These are phyloP conservation scores for Pangasius krempfi DNA, from an alignment of 2,797 vertebrate species.

Conservation along the genomic window DNA sequence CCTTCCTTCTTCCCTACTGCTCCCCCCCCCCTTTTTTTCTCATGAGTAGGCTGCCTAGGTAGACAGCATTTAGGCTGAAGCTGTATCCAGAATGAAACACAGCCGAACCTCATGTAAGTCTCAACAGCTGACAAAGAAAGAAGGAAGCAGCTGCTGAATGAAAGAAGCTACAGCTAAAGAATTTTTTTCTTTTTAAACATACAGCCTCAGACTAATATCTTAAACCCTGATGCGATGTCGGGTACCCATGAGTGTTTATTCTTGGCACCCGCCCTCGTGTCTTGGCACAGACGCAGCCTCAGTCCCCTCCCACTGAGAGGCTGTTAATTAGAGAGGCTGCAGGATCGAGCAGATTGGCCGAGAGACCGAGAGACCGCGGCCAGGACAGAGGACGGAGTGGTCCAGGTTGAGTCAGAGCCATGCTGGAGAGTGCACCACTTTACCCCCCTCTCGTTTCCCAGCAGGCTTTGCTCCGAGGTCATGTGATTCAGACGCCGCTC, in stretches of 20 bases:
- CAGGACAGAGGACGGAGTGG: slow-evolving; percentile 1
- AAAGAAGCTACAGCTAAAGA: background rate
- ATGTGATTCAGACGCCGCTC: slow-evolving; percentile 40
- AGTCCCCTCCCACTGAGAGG: slow-evolving; percentile 23
- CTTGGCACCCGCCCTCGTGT: background rate
- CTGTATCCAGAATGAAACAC: background rate
- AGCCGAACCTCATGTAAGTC: background rate
- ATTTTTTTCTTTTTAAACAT: background rate
- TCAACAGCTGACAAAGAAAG: no score
- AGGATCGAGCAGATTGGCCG: slow-evolving; percentile 27
- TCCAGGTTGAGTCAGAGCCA: slow-evolving; percentile 38
- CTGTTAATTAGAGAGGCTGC: slow-evolving; percentile 45
- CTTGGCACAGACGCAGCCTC: slow-evolving; percentile 8
- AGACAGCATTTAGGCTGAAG: background rate
- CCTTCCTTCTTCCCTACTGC: no score
- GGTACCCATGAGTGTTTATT: background rate
- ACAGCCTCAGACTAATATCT: background rate
- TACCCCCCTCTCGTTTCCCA: slow-evolving; percentile 27
- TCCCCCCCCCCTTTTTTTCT: background rate
- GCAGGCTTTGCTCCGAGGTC: slow-evolving; percentile 37
- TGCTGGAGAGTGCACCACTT: background rate
- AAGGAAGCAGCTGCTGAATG: no score
- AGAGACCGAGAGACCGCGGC: background rate
- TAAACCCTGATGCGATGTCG: slow-evolving; percentile 7
- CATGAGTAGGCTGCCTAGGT: background rate